Conservation (phyloP, 1,140 invertebrate genomes). For the Leptinotarsa defecta region DNA sequence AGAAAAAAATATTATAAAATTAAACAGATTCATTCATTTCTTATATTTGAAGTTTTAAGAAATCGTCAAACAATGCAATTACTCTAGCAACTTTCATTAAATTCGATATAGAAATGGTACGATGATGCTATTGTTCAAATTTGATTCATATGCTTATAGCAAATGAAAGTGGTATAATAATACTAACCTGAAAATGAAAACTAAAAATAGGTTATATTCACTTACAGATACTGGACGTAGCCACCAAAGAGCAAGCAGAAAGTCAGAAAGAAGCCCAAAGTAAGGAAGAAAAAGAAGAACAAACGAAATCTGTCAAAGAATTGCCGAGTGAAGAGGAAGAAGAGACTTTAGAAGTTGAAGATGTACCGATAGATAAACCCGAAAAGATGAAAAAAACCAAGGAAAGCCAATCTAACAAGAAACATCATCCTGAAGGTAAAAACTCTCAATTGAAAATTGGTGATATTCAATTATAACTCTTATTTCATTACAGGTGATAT, state of each 20-base stretch:
- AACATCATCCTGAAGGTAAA: slow-evolving; percentile 53
- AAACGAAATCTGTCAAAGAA: slow-evolving; percentile 59
- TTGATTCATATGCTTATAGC: too few species aligned
- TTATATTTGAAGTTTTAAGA: too few species aligned
- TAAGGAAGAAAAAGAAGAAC: slow-evolving; percentile 59
- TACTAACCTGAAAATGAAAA: not conserved
- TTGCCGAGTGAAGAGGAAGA: slow-evolving; percentile 43
- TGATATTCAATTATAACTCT: not conserved
- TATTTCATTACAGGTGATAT: slow-evolving; percentile 40
- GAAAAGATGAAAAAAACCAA: slow-evolving; percentile 59
- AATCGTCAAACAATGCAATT: too few species aligned
- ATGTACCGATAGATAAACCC: slow-evolving; percentile 54
- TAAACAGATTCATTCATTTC: too few species aligned
- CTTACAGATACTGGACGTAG: slow-evolving; percentile 67
- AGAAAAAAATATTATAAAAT: too few species aligned
- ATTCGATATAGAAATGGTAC: too few species aligned
- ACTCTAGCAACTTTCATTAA: too few species aligned
- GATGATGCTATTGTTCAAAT: too few species aligned
- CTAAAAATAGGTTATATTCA: not conserved
- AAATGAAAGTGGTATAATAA: too few species aligned
- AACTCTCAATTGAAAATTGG: not conserved
- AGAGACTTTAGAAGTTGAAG: slow-evolving; percentile 43
- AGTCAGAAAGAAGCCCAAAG: slow-evolving; percentile 69
- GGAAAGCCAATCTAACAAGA: slow-evolving; percentile 58
- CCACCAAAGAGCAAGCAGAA: slow-evolving; percentile 82